Evolutionary conservation across 2,113 vertebrate genomes (phyloP), one percentile per base, ranked within the genome.

Genomic region (Ammospiza nelsoni): DNA sequence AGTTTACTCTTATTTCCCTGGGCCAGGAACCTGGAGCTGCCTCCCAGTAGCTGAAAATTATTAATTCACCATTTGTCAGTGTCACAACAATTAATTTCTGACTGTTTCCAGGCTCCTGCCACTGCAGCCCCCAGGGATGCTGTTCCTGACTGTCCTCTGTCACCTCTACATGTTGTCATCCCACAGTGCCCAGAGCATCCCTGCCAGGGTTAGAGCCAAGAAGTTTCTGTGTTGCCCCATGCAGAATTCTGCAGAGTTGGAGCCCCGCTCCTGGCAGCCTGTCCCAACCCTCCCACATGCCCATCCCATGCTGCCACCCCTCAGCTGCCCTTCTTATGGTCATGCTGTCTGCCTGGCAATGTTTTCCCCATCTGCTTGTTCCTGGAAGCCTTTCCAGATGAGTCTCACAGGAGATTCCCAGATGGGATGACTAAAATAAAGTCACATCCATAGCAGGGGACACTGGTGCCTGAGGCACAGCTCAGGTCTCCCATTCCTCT

Each of bases 271-370:
- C 72, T 59, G 66, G 35, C 12, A 83, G 39, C 33, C 62, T 58
- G 0, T 31, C 9, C 54, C n/a, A 63, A 9, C 48, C 16, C 17
- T 49, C 28, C 46, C 3, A 1, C 3, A 3, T 29, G 89, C 5
- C 46, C 12, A 89, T 57, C 52, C 35, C 4, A 1, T 1, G 2
- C 71, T 82, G 52, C 66, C 37, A 43, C 22, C 5, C 7, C 43
- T 19, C 5, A 2, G 54, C 37, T 83, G 59, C 31, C 29, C 29
- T 66, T 52, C 58, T 66, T 49, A 17, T 5, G 0, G 22, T 37
- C 37, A 9, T 9, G 23, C 33, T 63, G 5, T 81, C 59, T 54
- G 44, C 39, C 35, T 51, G 39, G 49, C 0, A 1, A 67, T 5
- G 0, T 66, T 90, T 76, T 68, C 39, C 18, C 25, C 12, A 11